Conservation (phyloP, 2,888 invertebrate genomes). For the Tridacna gigas region DNA sequence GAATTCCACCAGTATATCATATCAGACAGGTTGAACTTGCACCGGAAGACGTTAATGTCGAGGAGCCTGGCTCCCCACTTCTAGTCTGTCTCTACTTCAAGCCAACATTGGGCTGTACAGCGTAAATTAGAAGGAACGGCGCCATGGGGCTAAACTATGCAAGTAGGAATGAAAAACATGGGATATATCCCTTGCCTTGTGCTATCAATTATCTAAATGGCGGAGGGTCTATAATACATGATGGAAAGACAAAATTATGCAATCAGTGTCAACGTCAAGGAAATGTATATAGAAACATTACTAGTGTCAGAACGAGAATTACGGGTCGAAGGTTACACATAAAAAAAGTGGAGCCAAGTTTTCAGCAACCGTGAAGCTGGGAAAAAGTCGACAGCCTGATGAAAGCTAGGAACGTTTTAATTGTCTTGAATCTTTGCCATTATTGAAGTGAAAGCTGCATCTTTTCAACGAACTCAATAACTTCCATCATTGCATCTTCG, state of each 20-base stretch:
- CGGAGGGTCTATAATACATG: conserved; percentile 53
- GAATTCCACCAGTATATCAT: conserved; percentile 43
- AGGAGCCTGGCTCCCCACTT: conserved; percentile 37
- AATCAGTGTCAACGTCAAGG: conserved; percentile 66
- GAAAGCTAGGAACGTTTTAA: conserved; percentile 3
- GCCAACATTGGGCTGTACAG: neutral
- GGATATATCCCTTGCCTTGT: conserved; percentile 54
- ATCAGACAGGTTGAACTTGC: conserved; percentile 30
- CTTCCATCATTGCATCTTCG: neutral
- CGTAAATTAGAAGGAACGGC: conserved; percentile 46
- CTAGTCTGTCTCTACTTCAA: neutral
- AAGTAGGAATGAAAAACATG: conserved; percentile 54
- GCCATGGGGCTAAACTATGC: conserved; percentile 58
- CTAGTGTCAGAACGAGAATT: conserved; percentile 47
- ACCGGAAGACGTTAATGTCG: conserved; percentile 38
- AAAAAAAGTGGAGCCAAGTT: conserved; percentile 26
- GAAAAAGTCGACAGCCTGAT: conserved; percentile 7
- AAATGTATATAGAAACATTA: conserved; percentile 58
- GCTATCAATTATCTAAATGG: conserved; percentile 64
- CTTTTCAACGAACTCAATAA: neutral
- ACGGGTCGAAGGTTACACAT: conserved; percentile 18
- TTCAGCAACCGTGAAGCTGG: conserved; percentile 28
- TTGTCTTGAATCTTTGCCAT: conserved; percentile 7
- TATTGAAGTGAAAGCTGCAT: neutral
- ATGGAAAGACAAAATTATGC: conserved; percentile 55